Evolutionary conservation across 1,140 invertebrate species (phyloP), one percentile per base, ranked within the genome.

Genomic region (Bombus consobrinus): DNA sequence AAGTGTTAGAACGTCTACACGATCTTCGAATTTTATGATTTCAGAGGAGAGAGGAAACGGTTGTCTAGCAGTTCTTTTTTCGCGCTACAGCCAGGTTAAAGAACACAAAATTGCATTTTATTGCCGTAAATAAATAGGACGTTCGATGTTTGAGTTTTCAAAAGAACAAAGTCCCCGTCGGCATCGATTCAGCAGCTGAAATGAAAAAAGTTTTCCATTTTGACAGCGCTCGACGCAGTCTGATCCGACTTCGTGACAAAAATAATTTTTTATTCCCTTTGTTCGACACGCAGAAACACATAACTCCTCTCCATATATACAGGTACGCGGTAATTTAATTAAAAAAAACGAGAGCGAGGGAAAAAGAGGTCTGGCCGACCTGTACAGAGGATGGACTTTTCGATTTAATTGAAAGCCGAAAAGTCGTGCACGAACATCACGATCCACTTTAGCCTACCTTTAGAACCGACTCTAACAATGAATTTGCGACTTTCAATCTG

Each of bases 351-450:
- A 34, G 37, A 32, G 15, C 28, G 28, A 41, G 34, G 1, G 28
- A 25, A 64, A 41, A 32, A 32, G 41, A 71, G 57, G 15, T 41
- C 43, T n/a, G 81, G 64, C 64, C 32, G 28, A n/a, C 9, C 3
- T 15, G 43, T 59, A 72, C 68, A 71, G 53, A 15, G 73, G 22
- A 53, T 15, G 47, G 69, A 68, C 66, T 87, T 82, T 90, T 73
- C 88, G 75, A 82, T 90, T 90, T 90, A 90, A 90, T 90, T 90
- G 89, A 71, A 90, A 87, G 85, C 77, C 81, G 79, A 86, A 90
- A 90, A 87, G 88, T 79, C 39, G 64, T n/a, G 34, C 66, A 57
- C 37, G 53, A 68, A 75, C 66, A 37, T 59, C 32, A 78, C 53
- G 47, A 59, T 87, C 80, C 78, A 81, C 69, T 69, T 76, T 64